phyloP scores from a whole-genome alignment of 2,113 vertebrate genomes.

The Macrotis lagotis region DNA sequence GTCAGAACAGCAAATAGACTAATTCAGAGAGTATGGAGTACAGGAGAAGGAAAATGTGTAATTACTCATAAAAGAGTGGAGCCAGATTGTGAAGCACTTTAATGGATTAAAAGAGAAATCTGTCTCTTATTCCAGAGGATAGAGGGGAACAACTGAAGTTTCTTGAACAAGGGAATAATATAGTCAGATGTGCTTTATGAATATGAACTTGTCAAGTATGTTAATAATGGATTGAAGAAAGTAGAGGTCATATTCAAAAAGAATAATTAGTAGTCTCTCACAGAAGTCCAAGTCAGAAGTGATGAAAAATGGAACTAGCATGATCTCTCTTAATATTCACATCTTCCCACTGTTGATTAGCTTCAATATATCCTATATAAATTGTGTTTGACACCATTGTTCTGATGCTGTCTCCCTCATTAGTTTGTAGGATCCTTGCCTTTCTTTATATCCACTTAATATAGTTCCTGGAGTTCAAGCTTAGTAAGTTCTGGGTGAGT shows the following conservation, averaged over 20 bases:
- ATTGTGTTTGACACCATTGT: background rate
- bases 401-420: background rate
- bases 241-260: background rate
- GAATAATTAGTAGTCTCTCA: background rate
- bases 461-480: background rate
- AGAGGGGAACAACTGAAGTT: background rate
- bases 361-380: background rate
- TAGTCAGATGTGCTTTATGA: background rate
- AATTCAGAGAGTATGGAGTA: background rate
- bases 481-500: too few species aligned
- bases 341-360: background rate
- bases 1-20: background rate
- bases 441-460: background rate
- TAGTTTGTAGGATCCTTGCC: background rate
- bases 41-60: background rate
- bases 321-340: background rate
- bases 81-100: background rate
- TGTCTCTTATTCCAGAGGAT: background rate
- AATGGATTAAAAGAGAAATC: background rate
- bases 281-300: background rate
- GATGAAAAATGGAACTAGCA: background rate
- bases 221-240: background rate
- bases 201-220: background rate
- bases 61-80: background rate
- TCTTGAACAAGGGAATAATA: background rate